Conservation (phyloP, 2,888 invertebrate genomes). For the Athalia cordata region DNA sequence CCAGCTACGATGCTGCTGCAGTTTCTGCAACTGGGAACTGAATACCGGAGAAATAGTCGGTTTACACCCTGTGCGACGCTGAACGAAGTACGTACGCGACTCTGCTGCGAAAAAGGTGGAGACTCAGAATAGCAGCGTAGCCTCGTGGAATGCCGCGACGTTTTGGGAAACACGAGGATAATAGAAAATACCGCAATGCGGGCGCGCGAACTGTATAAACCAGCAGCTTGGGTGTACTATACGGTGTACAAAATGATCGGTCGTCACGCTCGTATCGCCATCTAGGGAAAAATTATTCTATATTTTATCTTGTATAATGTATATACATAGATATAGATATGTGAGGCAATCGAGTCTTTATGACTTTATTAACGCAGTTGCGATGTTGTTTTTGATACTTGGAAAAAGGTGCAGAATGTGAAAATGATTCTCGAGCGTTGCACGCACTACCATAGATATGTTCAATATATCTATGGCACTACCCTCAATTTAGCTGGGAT, state of each 20-base stretch:
- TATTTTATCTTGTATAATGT: background rate
- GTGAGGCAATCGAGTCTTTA: background rate
- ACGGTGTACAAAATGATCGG: conserved; percentile 27
- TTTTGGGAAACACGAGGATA: conserved; percentile 16
- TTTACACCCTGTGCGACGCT: background rate
- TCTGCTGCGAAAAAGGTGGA: background rate
- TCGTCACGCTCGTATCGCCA: conserved; percentile 37
- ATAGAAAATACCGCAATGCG: conserved; percentile 61
- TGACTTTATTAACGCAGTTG: no score
- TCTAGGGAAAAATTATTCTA: conserved; percentile 15
- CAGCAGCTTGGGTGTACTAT: background rate
- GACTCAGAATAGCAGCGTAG: background rate
- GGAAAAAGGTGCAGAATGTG: no score
- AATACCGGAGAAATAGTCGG: background rate
- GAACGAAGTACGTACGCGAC: background rate
- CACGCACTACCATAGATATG: no score
- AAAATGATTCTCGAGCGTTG: no score
- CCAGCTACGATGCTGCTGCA: no score
- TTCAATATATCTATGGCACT: no score
- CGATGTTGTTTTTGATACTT: no score
- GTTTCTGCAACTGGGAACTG: no score
- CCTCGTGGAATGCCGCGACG: conserved; percentile 22
- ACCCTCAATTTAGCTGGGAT: background rate
- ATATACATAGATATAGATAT: background rate
- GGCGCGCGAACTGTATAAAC: conserved; percentile 39